Base-by-base conservation (phyloP, 1,140 invertebrate genomes). In the Mylabris phalerata region DNA sequence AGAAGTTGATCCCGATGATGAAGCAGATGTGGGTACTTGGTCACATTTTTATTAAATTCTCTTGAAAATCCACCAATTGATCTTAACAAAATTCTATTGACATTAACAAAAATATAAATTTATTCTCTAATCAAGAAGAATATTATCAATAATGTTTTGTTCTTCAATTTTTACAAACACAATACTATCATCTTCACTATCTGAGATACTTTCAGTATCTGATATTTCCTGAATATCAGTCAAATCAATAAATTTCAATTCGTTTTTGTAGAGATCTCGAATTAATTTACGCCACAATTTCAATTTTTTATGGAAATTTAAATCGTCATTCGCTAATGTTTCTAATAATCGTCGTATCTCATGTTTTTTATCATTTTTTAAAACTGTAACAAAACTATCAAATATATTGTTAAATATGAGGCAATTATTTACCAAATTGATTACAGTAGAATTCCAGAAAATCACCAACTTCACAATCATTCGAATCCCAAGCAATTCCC, bases 361-460 rank as follows among this genome's bases (percentile, higher is more conserved):
- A 1, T 10, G 27, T 26, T n/a, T 41, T 26, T n/a, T 41, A 44
- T 26, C 9, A 2, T 45, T 4, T 46, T 10, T 54, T 4, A 45
- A 38, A 45, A 54, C 42, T 51, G 6, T n/a, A 50, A 10, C n/a
- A 11, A 7, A 38, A 32, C 3, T 1, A 32, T 32, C 32, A 32
- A 32, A 5, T 32, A 50, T 10, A 10, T 11, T 19, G 19, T 19
- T 19, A 19, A 19, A 19, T 19, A 19, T 19, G 19, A 19, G 19
- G 19, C 19, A 2, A 19, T 19, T 19, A 19, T 19, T 59, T 40
- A 59, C 57, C 49, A 47, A 46, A 40, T 45, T 59, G 43, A 40
- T 51, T 59, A 27, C 39, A 59, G 27, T 52, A 59, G 19, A 59
- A 50, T 46, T 59, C 57, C 39, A 59, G 41, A 40, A 39, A 27